These are phyloP conservation scores for Rousettus leschenaultii DNA, from an alignment of 2,113 vertebrate genomes.

Conservation along the genomic window DNA sequence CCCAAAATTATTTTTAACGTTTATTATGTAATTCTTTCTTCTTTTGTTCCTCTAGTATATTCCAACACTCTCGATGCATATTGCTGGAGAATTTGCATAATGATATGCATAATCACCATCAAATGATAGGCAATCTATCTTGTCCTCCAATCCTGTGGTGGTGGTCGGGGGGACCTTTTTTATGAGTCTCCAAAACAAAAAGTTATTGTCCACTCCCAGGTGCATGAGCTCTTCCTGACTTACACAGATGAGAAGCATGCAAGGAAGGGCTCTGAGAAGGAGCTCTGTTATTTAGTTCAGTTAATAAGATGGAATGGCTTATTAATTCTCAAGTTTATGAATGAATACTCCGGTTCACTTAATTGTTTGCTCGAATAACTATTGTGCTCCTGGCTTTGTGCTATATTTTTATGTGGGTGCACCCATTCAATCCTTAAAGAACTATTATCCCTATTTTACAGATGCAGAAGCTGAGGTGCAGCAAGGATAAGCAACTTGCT, in stretches of 20 bases:
- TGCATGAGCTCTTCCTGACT: not conserved
- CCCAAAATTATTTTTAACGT: constrained; percentile 10
- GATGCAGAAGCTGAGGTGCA: not conserved
- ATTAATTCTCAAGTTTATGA: not conserved
- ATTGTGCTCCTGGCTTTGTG: not conserved
- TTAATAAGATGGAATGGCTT: not conserved
- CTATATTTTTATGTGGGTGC: not conserved
- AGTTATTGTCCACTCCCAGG: not conserved
- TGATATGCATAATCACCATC: not conserved
- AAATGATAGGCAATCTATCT: not conserved
- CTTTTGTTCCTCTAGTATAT: constrained; percentile 18
- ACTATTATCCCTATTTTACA: constrained; percentile 1
- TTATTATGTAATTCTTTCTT: constrained; percentile 24
- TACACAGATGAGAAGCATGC: not conserved
- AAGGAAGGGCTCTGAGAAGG: not conserved
- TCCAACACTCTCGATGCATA: not conserved
- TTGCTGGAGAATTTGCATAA: constrained; percentile 11
- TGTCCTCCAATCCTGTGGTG: not conserved
- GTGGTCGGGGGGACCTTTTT: not conserved
- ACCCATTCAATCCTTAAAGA: not conserved
- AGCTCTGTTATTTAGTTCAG: not conserved
- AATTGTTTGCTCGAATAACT: constrained; percentile 37
- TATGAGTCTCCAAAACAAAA: not conserved
- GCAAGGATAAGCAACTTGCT: not conserved
- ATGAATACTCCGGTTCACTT: not conserved